phyloP scores from a whole-genome alignment of 1,140 invertebrate species.

The Neotoxoptera formosana region DNA sequence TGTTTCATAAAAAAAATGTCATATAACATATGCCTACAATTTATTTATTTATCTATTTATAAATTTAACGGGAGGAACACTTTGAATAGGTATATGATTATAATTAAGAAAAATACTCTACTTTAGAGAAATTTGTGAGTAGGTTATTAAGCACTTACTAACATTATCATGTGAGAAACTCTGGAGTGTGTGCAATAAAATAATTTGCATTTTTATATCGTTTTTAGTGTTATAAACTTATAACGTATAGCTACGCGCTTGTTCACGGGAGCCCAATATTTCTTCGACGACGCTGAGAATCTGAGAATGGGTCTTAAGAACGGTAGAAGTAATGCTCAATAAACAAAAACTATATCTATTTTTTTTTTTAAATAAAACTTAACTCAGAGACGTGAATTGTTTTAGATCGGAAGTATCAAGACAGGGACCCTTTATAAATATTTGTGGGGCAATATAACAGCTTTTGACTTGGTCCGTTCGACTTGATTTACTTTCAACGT shows the following conservation, averaged over 20 bases:
- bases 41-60: too few relatives aligned
- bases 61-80: too few relatives aligned
- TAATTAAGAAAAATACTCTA: too few relatives aligned
- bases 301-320: neutral
- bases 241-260: neutral
- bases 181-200: neutral
- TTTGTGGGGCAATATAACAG: constrained; percentile 11
- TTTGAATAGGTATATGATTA: too few relatives aligned
- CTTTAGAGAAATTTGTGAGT: too few relatives aligned
- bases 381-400: neutral
- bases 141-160: neutral
- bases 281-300: neutral
- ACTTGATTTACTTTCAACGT: constrained; percentile 30
- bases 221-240: neutral
- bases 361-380: constrained; percentile 1
- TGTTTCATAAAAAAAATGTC: neutral
- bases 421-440: constrained; percentile 12
- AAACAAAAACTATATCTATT: neutral
- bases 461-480: neutral
- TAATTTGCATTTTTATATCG: neutral
- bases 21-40: too few relatives aligned
- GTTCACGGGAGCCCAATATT: neutral
- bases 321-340: neutral
- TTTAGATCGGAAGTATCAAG: constrained; percentile 9
- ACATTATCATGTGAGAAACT: neutral